Conservation (phyloP, 2,888 invertebrate genomes). For the Lasioglossum leucozonium region DNA sequence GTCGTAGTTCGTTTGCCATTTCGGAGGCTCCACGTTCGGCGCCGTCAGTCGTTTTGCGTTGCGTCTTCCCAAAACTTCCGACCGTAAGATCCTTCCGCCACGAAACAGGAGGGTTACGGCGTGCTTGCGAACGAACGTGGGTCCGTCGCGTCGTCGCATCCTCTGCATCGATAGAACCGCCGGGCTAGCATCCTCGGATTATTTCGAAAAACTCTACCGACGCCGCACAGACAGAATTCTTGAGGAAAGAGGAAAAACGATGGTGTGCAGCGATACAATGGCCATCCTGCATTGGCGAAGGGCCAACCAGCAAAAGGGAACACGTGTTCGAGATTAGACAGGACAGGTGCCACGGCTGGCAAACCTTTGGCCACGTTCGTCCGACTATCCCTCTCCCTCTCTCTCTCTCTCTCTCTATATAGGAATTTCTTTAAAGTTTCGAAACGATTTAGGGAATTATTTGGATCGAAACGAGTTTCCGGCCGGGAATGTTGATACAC, state of each 20-base stretch:
- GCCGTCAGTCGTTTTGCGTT: constrained; percentile 23
- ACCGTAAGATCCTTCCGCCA: constrained; percentile 17
- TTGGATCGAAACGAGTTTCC: constrained; percentile 14
- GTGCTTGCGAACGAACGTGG: background rate
- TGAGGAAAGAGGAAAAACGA: constrained; percentile 34
- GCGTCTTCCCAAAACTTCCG: constrained; percentile 28
- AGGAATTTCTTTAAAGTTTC: constrained; percentile 13
- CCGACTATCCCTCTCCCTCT: background rate
- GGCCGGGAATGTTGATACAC: constrained; percentile 4
- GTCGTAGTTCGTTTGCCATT: constrained; percentile 62
- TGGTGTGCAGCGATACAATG: constrained; percentile 65
- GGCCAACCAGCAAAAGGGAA: constrained; percentile 80
- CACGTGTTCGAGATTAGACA: constrained; percentile 83
- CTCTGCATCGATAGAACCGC: background rate
- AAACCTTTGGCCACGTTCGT: constrained; percentile 69
- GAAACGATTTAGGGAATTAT: background rate
- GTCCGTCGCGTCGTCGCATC: background rate
- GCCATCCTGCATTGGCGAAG: constrained; percentile 76
- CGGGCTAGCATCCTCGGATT: background rate
- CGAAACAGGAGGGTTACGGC: constrained; percentile 1
- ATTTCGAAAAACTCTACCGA: background rate
- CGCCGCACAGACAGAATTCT: no score
- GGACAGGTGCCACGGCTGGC: constrained; percentile 81
- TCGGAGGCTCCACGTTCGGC: constrained; percentile 44
- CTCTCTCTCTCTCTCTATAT: background rate